Evolutionary conservation across 2,888 invertebrate genomes (phyloP).

Genomic region (Harmothoe impar): DNA sequence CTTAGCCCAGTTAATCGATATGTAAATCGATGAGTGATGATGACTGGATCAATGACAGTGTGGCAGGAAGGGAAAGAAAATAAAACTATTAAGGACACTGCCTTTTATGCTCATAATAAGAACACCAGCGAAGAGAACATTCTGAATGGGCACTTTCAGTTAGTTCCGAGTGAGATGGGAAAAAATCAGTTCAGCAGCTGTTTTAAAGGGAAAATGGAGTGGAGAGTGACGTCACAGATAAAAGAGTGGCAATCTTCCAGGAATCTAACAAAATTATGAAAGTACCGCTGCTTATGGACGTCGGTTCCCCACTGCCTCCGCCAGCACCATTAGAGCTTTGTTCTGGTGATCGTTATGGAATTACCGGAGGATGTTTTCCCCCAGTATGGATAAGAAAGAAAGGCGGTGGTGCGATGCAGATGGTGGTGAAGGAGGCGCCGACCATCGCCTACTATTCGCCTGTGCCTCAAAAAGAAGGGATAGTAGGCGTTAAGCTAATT

Average conservation of each 20-base stretch:
- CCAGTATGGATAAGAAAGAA: neutral
- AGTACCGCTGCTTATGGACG: neutral
- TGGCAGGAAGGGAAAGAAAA: neutral
- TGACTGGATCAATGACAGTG: neutral
- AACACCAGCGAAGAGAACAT: neutral
- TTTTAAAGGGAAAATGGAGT: neutral
- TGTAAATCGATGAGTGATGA: neutral
- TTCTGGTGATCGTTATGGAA: conserved; percentile 4
- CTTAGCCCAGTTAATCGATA: neutral
- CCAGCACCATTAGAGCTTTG: neutral
- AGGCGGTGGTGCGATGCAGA: neutral
- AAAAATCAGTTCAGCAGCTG: neutral
- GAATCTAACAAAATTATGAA: neutral
- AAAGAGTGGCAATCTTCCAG: neutral
- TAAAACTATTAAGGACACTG: neutral
- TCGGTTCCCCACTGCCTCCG: neutral
- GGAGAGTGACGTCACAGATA: neutral
- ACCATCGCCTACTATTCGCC: too few species aligned
- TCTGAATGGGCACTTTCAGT: neutral
- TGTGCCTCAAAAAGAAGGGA: neutral
- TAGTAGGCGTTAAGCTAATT: neutral
- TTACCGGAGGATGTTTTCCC: neutral
- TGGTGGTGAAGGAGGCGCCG: too few species aligned
- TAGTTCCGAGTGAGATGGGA: neutral
- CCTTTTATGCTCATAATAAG: neutral